Conservation (phyloP, 2,113 vertebrate genomes). For the Apaloderma vittatum region DNA sequence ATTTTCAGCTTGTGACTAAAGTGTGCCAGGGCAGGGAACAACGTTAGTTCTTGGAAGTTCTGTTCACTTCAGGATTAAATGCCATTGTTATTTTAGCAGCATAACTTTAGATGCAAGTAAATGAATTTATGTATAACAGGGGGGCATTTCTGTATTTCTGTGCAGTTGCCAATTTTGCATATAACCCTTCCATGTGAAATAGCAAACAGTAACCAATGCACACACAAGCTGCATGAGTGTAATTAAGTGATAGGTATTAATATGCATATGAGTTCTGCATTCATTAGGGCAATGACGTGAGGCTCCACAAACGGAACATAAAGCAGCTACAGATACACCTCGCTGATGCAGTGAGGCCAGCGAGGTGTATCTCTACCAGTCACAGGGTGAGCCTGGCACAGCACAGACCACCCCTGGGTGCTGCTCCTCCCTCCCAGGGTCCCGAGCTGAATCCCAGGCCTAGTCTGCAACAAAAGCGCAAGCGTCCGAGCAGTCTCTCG, state of each 20-base stretch:
- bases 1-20: background rate
- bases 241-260: background rate
- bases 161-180: background rate
- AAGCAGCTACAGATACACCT: background rate
- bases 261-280: background rate
- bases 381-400: accelerated
- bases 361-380: background rate
- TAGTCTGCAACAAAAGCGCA: background rate
- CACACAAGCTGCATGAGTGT: background rate
- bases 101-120: background rate
- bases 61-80: background rate
- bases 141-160: background rate
- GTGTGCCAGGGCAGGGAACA: background rate
- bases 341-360: background rate
- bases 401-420: background rate
- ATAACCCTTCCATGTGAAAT: background rate
- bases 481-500: accelerated
- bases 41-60: background rate
- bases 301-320: background rate
- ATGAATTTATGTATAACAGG: accelerated
- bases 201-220: accelerated
- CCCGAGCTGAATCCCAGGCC: background rate
- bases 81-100: background rate
- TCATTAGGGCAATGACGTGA: background rate
- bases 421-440: background rate